These are phyloP conservation scores for Fulica atra DNA, from an alignment of 2,113 vertebrate genomes.

Conservation along the genomic window DNA sequence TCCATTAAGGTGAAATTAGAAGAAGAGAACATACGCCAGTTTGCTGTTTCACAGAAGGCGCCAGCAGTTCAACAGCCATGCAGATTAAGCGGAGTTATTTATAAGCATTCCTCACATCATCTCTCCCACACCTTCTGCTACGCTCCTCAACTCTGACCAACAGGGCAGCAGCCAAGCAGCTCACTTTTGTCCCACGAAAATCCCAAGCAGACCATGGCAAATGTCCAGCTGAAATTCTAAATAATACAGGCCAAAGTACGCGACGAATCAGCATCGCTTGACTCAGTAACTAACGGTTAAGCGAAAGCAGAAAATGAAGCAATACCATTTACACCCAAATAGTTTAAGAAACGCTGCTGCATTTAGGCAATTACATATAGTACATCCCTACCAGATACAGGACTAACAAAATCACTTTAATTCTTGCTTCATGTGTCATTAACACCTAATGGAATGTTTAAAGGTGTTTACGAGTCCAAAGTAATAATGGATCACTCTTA, in stretches of 20 bases:
- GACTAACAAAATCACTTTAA: not conserved
- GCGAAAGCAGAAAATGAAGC: not conserved
- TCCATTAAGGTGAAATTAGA: not conserved
- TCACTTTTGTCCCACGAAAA: not conserved
- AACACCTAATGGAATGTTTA: constrained; percentile 41
- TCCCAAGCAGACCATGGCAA: not conserved
- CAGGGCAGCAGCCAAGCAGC: not conserved
- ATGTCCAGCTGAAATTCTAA: not conserved
- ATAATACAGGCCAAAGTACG: accelerated
- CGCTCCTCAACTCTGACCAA: not conserved
- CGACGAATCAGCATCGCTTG: accelerated
- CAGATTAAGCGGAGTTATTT: not conserved
- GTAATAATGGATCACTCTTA: constrained; percentile 43
- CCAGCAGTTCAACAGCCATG: not conserved
- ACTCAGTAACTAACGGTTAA: not conserved
- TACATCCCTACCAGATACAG: not conserved
- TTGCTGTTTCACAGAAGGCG: not conserved
- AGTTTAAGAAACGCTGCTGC: not conserved
- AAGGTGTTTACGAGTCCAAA: constrained; percentile 55
- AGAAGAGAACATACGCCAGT: not conserved
- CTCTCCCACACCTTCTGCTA: not conserved
- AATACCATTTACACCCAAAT: not conserved
- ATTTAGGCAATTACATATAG: not conserved
- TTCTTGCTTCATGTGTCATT: constrained; percentile 37
- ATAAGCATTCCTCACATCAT: not conserved